Evolutionary conservation across 2,113 vertebrate species (phyloP), one percentile per base, ranked within the genome.

Genomic region (Hemichromis elongatus): DNA sequence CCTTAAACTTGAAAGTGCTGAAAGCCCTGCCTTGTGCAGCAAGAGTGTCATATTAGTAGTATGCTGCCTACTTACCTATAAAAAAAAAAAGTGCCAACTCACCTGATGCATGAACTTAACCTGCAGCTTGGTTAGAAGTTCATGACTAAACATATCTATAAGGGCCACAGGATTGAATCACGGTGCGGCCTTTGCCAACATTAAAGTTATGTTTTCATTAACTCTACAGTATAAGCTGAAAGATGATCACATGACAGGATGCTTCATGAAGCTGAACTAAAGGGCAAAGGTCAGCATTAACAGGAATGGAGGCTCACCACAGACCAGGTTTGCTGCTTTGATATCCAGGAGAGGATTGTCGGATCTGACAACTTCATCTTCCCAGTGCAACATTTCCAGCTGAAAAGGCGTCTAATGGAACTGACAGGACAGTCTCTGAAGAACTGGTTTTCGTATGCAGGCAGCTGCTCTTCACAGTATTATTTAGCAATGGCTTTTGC

Each of bases 401-500:
- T 77, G 53, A 81, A 88, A 12, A 24, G 21, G 54, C 81, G 50
- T 13, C 35, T 53, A 30, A 66, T 81, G 33, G 54, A 80, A 33
- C 52, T 21, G 79, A 88, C 7, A 10, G 50, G 61, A 53, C 52
- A 57, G 77, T 88, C 37, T 21, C 1, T 18, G 47, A 63, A 24
- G 55, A 85, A 81, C 55, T 80, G 28, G 35, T 33, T 47, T 56
- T 73, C 9, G 55, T 87, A 83, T 81, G 40, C 52, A 33, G 87
- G 82, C 86, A 88, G 89, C 91, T 90, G 80, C 81, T 86, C 35
- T 26, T 86, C 66, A 80, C 85, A 81, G 84, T 84, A 75, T 86
- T 82, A 86, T 61, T 45, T 18, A 85, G 56, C 24, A 88, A 84
- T 37, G 78, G 79, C 85, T 93, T 89, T 70, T 77, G 55, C 78